Evolutionary conservation across 1,140 invertebrate species (phyloP).

Genomic region (Pachyrhynchus sulphureomaculatus): DNA sequence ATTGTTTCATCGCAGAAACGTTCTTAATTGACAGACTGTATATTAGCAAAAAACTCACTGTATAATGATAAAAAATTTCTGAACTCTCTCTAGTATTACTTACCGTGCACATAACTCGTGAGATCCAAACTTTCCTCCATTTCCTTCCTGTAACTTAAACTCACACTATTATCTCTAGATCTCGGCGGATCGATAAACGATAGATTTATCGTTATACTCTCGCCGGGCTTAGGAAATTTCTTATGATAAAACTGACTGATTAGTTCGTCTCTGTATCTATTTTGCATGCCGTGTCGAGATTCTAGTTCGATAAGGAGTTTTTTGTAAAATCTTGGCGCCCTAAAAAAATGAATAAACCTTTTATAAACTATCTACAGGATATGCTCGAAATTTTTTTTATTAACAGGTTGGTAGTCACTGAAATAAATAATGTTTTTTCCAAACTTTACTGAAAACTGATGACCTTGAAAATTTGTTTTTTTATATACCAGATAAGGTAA

Average conservation of each 20-base stretch:
- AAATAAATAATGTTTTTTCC: no score
- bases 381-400: no score
- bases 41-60: no score
- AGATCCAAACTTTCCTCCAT: conserved; percentile 36
- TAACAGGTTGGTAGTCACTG: no score
- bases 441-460: no score
- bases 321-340: conserved; percentile 53
- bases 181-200: conserved; percentile 19
- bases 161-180: not conserved
- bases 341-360: not conserved
- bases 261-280: conserved; percentile 57
- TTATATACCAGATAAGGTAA: no score
- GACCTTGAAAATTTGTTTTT: no score
- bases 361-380: not conserved
- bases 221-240: conserved; percentile 61
- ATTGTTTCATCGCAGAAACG: no score
- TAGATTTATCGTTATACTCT: conserved; percentile 52
- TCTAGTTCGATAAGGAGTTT: conserved; percentile 71
- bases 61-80: no score
- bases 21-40: no score
- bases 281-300: conserved; percentile 63
- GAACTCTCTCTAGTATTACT: no score
- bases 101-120: conserved; percentile 33
- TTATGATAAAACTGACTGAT: conserved; percentile 63
- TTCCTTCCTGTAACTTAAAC: conserved; percentile 11